Evolutionary conservation across 1,140 invertebrate species (phyloP), one percentile per base, ranked within the genome.

Genomic region (Luehdorfia chinensis): DNA sequence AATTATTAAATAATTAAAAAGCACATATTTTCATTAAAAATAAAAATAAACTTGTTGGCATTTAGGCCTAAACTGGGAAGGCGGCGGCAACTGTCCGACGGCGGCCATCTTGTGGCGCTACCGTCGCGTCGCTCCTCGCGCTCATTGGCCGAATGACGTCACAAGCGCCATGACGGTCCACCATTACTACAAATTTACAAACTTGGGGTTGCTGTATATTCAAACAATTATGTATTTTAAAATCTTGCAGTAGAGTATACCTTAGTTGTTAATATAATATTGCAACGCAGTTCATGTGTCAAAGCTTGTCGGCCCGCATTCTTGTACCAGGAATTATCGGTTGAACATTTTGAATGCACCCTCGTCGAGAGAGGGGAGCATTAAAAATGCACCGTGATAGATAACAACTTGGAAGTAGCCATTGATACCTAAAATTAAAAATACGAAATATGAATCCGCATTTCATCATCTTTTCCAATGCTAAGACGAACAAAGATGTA

Each of bases 61-160:
- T 74, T 74, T 85, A 84, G 81, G 81, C 81, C 81, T 85, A 84
- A 81, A 78, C 67, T 68, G 63, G 63, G 70, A 69, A 74, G 69
- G 79, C 79, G 81, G 71, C 81, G 75, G 75, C 68, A 66, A 64
- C 25, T 39, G 65, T 44, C 74, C 69, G 75, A 55, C 78, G 78
- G 75, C 79, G 54, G 81, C 81, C 81, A 84, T 85, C 60, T 85
- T 85, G 79, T 80, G 79, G 75, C 75, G 81, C 78, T 81, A 61
- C 59, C 54, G 74, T 83, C 73, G 78, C 76, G 54, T 58, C 55
- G 57, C 55, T 45, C 58, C 50, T 54, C 57, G 59, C 67, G 75
- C 78, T 76, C 70, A 85, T 85, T 85, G 81, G 81, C 39, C 51
- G 75, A 79, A 61, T 83, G 81, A 85, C 81, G 81, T 85, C 81